Conservation (phyloP, 1,140 invertebrate species). For the Hyposmocoma kahamanoa region DNA sequence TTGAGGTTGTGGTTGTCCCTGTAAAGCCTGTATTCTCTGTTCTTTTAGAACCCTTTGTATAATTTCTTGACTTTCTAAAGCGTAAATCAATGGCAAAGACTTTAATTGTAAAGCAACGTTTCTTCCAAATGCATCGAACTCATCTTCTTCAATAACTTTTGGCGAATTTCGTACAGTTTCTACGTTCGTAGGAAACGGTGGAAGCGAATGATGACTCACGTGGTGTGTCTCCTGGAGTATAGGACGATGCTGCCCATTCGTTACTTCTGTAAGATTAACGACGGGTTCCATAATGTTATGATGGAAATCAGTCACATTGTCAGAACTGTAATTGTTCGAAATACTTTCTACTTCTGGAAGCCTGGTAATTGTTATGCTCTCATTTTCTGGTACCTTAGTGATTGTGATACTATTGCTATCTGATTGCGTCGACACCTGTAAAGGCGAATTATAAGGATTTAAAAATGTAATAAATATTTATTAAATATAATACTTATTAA, state of each 20-base stretch:
- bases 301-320: too few relatives aligned
- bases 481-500: too few relatives aligned
- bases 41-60: neutral
- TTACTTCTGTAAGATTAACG: neutral
- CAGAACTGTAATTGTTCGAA: too few relatives aligned
- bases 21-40: neutral
- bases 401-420: too few relatives aligned
- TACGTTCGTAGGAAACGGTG: neutral
- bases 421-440: too few relatives aligned
- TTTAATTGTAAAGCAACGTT: neutral
- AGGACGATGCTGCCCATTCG: neutral
- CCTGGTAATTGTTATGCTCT: too few relatives aligned
- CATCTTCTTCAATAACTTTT: neutral
- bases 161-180: neutral
- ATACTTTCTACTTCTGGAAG: too few relatives aligned
- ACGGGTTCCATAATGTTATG: too few relatives aligned
- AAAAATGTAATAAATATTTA: too few relatives aligned
- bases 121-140: neutral
- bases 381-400: too few relatives aligned
- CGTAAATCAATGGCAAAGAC: neutral
- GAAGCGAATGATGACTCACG: neutral
- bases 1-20: too few relatives aligned
- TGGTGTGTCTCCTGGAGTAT: neutral
- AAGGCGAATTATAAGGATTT: too few relatives aligned
- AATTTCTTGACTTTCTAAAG: neutral